phyloP scores from a whole-genome alignment of 1,140 invertebrate species.

The Magallana ariakensis region DNA sequence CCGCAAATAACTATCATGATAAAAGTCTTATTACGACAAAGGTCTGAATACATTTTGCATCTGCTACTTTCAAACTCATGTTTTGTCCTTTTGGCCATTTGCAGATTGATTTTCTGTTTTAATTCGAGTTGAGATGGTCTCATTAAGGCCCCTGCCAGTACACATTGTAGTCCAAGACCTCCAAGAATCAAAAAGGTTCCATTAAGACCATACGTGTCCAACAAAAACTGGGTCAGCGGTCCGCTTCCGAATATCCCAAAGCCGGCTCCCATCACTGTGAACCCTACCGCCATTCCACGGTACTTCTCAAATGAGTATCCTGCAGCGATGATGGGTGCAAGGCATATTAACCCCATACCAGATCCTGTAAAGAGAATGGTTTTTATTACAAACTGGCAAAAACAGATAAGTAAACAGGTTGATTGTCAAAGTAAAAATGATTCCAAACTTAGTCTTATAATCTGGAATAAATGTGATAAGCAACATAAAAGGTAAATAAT shows the following conservation, averaged over 20 bases:
- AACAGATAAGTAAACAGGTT: too few relatives aligned
- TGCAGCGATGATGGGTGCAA: constrained; percentile 73
- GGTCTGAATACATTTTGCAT: constrained; percentile 19
- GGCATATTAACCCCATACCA: constrained; percentile 56
- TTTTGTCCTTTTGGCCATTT: background rate
- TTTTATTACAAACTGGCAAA: too few relatives aligned
- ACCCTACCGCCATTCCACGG: constrained; percentile 91
- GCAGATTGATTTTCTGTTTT: constrained; percentile 18
- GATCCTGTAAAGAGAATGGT: constrained; percentile 54
- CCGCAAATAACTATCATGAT: constrained; percentile 24
- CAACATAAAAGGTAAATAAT: too few relatives aligned
- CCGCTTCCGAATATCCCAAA: constrained; percentile 89
- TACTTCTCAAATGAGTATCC: constrained; percentile 95
- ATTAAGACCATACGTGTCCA: constrained; percentile 86
- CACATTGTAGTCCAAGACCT: constrained; percentile 87
- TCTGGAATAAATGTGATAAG: too few relatives aligned
- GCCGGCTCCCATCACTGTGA: constrained; percentile 94
- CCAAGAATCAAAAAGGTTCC: constrained; percentile 90
- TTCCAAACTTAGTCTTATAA: too few relatives aligned
- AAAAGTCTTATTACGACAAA: constrained; percentile 47
- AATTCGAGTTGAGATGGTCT: constrained; percentile 43
- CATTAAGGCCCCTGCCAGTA: constrained; percentile 53
- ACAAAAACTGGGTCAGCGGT: constrained; percentile 83
- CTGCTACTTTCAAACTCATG: background rate
- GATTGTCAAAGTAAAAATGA: too few relatives aligned